Evolutionary conservation across 1,140 invertebrate genomes (phyloP).

Genomic region (Pectinophora gossypiella): DNA sequence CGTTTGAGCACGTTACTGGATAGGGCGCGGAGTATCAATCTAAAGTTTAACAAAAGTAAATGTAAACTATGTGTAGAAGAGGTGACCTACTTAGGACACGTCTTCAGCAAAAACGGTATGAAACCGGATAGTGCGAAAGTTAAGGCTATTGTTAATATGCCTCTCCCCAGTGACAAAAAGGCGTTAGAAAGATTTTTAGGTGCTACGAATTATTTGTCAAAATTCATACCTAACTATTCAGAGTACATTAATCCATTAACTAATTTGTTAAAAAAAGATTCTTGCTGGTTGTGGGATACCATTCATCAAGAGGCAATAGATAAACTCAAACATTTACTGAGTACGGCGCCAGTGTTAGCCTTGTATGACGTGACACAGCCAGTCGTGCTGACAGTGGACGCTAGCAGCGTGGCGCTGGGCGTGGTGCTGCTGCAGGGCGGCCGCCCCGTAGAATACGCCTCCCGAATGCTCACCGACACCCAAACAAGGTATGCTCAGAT

Average conservation of each 20-base stretch:
- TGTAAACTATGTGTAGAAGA: background rate
- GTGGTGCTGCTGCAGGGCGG: no score
- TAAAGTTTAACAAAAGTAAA: constrained; percentile 1
- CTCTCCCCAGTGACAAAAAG: constrained; percentile 36
- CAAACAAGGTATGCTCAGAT: no score
- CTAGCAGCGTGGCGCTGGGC: background rate
- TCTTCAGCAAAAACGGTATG: constrained; percentile 2
- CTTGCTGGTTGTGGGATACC: background rate
- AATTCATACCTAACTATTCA: constrained; percentile 53
- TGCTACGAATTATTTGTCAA: constrained; percentile 40
- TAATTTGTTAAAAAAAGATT: background rate
- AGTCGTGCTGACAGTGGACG: background rate
- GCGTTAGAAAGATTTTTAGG: constrained; percentile 51
- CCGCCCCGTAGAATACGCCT: no score
- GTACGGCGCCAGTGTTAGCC: background rate
- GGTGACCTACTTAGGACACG: constrained; percentile 1
- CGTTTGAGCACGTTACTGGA: background rate
- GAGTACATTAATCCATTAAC: constrained; percentile 8
- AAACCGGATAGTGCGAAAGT: background rate
- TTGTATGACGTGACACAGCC: background rate
- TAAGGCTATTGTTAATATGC: constrained; percentile 8
- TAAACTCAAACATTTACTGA: background rate
- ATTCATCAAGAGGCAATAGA: background rate
- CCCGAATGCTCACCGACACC: no score
- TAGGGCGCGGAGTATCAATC: background rate